A percentile compares a stretch with the other conserved stretches of the same genome.
Conservation (phyloP, 2,797 vertebrate species). For the Takifugu ocellatus region DNA sequence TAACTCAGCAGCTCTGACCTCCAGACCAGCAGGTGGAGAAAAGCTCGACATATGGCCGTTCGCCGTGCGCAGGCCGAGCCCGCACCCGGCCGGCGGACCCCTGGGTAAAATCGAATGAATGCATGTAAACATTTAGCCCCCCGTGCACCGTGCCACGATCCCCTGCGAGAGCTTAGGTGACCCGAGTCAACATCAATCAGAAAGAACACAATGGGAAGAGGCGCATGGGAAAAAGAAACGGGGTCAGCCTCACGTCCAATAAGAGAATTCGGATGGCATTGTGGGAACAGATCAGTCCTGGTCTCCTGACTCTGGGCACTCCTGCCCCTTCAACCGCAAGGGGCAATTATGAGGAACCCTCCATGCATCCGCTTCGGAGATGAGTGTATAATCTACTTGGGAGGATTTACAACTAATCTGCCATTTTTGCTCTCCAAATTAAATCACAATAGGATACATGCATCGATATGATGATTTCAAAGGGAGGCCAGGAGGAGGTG, state of each 20-base stretch:
- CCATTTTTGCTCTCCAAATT: slow-evolving; percentile 71
- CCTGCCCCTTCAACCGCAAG: slow-evolving; percentile 50
- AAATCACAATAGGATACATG: slow-evolving; percentile 67
- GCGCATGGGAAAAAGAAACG: slow-evolving; percentile 51
- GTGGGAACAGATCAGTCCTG: slow-evolving; percentile 50
- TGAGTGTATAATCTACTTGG: slow-evolving; percentile 79
- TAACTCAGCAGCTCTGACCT: slow-evolving; percentile 48
- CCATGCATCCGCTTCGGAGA: slow-evolving; percentile 75
- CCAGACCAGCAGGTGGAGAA: slow-evolving; percentile 35
- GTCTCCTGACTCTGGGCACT: slow-evolving; percentile 56
- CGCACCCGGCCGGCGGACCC: slow-evolving; percentile 40
- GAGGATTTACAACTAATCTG: slow-evolving; percentile 74
- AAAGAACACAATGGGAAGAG: slow-evolving; percentile 67
- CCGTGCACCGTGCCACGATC: slow-evolving; percentile 60
- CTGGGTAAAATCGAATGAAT: slow-evolving; percentile 74
- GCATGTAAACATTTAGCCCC: slow-evolving; percentile 77
- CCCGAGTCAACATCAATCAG: slow-evolving; percentile 77
- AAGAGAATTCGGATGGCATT: slow-evolving; percentile 59
- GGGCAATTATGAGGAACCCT: slow-evolving; percentile 71
- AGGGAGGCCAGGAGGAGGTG: slow-evolving; percentile 34
- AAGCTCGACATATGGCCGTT: slow-evolving; percentile 52
- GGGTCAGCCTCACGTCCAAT: slow-evolving; percentile 68
- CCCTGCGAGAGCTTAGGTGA: slow-evolving; percentile 67
- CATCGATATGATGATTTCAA: slow-evolving; percentile 58
- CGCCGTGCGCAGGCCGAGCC: slow-evolving; percentile 9